These are phyloP conservation scores for Aphodius granarius DNA, from an alignment of 2,888 invertebrate genomes.

Conservation along the genomic window DNA sequence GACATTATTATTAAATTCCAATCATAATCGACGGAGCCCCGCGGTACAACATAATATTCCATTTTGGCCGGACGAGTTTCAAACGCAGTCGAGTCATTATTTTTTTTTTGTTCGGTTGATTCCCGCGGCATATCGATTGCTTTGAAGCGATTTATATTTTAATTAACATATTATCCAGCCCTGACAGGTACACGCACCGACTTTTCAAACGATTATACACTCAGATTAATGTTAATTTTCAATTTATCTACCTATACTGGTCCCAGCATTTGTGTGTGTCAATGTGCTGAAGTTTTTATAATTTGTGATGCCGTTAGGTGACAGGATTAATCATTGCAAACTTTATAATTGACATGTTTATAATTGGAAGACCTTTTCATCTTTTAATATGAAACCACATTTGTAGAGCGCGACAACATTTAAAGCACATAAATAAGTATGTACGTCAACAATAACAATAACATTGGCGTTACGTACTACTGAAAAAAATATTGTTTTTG, in stretches of 20 bases:
- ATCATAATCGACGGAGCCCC: neutral
- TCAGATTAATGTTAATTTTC: neutral
- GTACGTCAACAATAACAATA: too few relatives aligned
- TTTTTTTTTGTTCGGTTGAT: slow-evolving; percentile 1
- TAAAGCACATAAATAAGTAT: too few relatives aligned
- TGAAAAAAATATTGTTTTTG: too few relatives aligned
- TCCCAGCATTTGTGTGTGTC: neutral
- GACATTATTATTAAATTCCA: slow-evolving; percentile 10
- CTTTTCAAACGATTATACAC: neutral
- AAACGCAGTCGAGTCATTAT: neutral
- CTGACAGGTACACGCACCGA: neutral
- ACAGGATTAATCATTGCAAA: too few relatives aligned
- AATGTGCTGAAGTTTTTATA: neutral
- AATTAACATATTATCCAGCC: slow-evolving; percentile 11
- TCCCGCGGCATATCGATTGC: slow-evolving; percentile 4
- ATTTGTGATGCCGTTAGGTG: too few relatives aligned
- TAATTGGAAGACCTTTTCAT: too few relatives aligned
- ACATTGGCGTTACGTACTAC: too few relatives aligned
- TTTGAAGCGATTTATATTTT: slow-evolving; percentile 13
- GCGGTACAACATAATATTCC: neutral
- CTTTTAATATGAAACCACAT: too few relatives aligned
- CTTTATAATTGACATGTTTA: too few relatives aligned
- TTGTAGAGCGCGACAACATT: too few relatives aligned
- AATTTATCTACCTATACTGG: neutral
- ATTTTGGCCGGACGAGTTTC: neutral